Evolutionary conservation across 2,888 invertebrate species (phyloP), one percentile per base, ranked within the genome.

Genomic region (Mythimna impura): DNA sequence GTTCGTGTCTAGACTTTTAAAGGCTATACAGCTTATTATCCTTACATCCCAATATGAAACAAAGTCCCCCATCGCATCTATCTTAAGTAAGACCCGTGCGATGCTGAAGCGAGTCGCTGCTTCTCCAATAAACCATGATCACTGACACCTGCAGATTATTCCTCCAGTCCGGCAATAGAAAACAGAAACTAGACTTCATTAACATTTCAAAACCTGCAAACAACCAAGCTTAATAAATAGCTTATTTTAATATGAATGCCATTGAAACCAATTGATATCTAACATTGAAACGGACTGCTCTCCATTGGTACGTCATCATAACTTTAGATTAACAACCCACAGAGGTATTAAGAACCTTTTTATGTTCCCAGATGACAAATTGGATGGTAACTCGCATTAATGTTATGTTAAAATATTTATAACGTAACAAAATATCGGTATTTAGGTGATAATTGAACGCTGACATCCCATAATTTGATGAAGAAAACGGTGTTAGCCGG

Each of bases 331-430:
- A 66, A 79, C 61, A 61, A 70, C 61, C 55, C 52, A 57, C 36
- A 20, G 8, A 22, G 30, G 57, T 69, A 65, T 72, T 76, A 80
- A 70, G 43, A 67, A 67, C 69, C 64, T 73, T 78, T 80, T 80
- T 76, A 73, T 70, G 68, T 22, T 50, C 17, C 14, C 4, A 34
- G 30, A 61, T 80, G 80, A 82, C 82, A 82, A 80, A 82, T 82
- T 82, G 58, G 74, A 60, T 43, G 36, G 65, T 34, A 71, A 60
- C 47, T 66, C 40, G 2, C 30, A 71, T 47, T 76, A 75, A 81
- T 79, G 60, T 76, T 63, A 77, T 73, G 83, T 70, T 83, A 67
- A 78, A 83, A 83, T 83, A 83, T 83, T 83, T 75, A 75, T 71
- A 75, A 71, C 64, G 68, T 71, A 69, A 81, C 66, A 71, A 71